Evolutionary conservation across 2,888 invertebrate genomes (phyloP), one percentile per base, ranked within the genome.

Genomic region (Diogma glabrata): DNA sequence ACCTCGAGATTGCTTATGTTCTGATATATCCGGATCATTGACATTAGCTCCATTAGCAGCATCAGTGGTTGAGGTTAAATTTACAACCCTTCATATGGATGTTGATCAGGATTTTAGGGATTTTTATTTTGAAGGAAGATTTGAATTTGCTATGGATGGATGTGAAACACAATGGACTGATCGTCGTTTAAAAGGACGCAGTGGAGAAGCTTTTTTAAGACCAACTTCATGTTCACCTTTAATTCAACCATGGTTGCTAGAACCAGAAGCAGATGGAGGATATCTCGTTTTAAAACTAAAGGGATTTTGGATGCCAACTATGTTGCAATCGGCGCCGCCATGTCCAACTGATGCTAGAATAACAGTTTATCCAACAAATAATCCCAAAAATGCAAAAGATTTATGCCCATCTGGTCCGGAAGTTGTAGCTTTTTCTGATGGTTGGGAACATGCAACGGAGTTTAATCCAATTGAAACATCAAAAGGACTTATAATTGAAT

Each of bases 21-120:
- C 81, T 20, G 81, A 82, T 63, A 73, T 83, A 57, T 75, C 78
- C 48, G 80, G 82, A 52, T 77, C 79, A 16, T 69, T 84, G 43
- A 73, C 77, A 52, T 72, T 84, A 56, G 76, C 79, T 55, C 81
- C 83, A 19, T 73, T 86, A 55, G 81, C 84, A 12, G 80, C 85
- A 2, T 76, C 77, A 47, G 77, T 80, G 51, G 78, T 87, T 8
- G 81, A 84, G 65, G 76, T 87, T 1, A 81, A 80, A 61, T 87
- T 87, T 63, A 77, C 81, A 17, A 78, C 87, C 7, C 79, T 80
- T 12, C 76, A 81, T 65, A 87, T 90, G 89, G 82, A 83, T 69
- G 82, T 86, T 52, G 81, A 84, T 7, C 84, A 88, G 67, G 84
- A 88, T 70, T 84, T 86, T 62, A 76, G 82, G 52, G 81, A 84